Percentiles rank a stretch among this genome's conserved stretches.
Conservation (phyloP, 2,888 invertebrate genomes). For the Ornithoptera priamus region DNA sequence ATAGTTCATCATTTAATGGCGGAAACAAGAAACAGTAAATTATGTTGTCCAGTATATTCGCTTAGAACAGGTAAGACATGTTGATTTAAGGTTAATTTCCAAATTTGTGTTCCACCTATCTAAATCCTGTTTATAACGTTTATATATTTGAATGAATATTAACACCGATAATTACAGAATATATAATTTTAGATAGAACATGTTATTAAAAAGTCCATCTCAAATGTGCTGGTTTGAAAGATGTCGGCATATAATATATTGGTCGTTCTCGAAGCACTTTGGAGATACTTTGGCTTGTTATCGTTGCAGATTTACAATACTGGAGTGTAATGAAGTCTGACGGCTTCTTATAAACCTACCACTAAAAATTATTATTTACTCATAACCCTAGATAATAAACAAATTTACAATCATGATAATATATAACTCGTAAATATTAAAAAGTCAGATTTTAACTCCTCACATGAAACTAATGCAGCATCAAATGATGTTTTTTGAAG, state of each 20-base stretch:
- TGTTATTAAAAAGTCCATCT: neutral
- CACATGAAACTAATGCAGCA: too few relatives aligned
- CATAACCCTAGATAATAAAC: too few relatives aligned
- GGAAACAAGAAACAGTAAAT: conserved; percentile 10
- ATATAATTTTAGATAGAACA: neutral
- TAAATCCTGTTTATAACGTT: neutral
- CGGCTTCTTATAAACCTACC: too few relatives aligned
- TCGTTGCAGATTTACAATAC: too few relatives aligned
- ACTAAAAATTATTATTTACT: too few relatives aligned
- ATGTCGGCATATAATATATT: neutral
- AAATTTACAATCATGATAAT: too few relatives aligned
- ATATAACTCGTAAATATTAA: too few relatives aligned
- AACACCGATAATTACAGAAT: neutral
- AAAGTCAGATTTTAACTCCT: too few relatives aligned
- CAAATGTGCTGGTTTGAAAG: neutral
- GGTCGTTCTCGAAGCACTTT: too few relatives aligned
- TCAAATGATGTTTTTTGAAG: too few relatives aligned
- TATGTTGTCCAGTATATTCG: conserved; percentile 7
- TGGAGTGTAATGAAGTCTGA: too few relatives aligned
- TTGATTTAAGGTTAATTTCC: conserved; percentile 11
- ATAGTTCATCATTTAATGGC: conserved; percentile 12
- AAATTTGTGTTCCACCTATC: conserved; percentile 16
- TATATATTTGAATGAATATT: neutral
- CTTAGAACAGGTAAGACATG: conserved; percentile 4
- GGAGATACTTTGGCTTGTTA: too few relatives aligned